These are phyloP conservation scores for Xiphophorus birchmanni DNA, from an alignment of 2,797 vertebrate species.

Conservation along the genomic window DNA sequence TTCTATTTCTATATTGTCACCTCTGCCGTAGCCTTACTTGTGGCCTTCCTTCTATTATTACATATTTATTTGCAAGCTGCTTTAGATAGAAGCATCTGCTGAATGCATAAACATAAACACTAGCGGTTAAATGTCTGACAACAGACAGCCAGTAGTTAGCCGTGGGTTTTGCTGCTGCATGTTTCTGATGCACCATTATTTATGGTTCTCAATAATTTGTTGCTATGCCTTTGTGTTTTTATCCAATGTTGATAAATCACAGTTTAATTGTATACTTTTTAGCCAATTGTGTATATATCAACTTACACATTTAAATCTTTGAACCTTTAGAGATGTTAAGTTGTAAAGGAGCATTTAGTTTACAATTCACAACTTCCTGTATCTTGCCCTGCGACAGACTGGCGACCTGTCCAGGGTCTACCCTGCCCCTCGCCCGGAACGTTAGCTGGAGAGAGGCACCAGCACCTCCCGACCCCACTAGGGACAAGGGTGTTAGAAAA, in stretches of 20 bases:
- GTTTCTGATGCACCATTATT: neutral
- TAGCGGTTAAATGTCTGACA: neutral
- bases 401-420: too few relatives aligned
- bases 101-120: neutral
- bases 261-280: neutral
- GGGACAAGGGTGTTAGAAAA: too few relatives aligned
- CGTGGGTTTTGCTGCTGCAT: neutral
- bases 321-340: neutral
- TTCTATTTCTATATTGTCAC: neutral
- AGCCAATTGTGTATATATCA: neutral
- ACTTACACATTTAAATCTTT: neutral
- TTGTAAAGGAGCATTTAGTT: neutral
- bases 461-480: too few relatives aligned
- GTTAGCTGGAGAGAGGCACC: too few relatives aligned
- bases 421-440: too few relatives aligned
- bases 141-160: neutral
- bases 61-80: neutral
- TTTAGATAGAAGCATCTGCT: neutral
- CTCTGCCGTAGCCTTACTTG: neutral
- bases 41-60: neutral
- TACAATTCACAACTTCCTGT: neutral
- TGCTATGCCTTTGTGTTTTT: neutral
- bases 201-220: constrained; percentile 7
- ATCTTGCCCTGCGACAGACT: too few relatives aligned
- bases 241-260: neutral